These are phyloP conservation scores for Crossoptilon crossoptilon DNA, from an alignment of 2,797 vertebrate genomes.

Conservation along the genomic window DNA sequence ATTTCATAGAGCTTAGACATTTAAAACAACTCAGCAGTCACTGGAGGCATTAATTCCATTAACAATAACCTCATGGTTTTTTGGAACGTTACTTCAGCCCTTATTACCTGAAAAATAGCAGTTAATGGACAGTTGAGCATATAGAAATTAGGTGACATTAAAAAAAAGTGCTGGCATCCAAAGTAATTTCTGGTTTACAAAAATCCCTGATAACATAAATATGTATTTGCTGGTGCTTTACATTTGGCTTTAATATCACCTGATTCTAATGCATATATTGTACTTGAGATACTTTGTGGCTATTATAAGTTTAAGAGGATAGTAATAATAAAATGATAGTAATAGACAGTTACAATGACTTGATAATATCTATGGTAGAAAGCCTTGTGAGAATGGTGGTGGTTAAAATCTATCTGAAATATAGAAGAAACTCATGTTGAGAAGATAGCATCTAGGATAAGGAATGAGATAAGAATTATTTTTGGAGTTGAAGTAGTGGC, in stretches of 20 bases:
- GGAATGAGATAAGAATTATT: not conserved
- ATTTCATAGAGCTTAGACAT: not conserved
- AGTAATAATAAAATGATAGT: not conserved
- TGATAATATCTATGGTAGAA: not conserved
- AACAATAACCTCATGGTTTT: not conserved
- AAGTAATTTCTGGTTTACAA: not conserved
- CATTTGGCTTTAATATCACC: not conserved
- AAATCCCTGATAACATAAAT: not conserved
- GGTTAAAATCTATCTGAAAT: not conserved
- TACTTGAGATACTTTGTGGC: rapidly evolving
- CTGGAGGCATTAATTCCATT: not conserved
- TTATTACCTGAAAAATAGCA: not conserved
- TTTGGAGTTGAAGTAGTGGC: not conserved
- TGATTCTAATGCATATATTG: not conserved
- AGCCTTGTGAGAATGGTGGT: not conserved
- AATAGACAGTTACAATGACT: not conserved
- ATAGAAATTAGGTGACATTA: not conserved
- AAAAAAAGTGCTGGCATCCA: not conserved
- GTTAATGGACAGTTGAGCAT: not conserved
- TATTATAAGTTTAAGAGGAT: not conserved
- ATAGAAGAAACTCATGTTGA: not conserved
- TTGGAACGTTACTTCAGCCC: not conserved
- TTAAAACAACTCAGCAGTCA: not conserved
- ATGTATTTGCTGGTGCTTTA: not conserved
- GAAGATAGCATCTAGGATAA: not conserved